Conservation (phyloP, 2,888 invertebrate genomes). For the Trimorus sp. region DNA sequence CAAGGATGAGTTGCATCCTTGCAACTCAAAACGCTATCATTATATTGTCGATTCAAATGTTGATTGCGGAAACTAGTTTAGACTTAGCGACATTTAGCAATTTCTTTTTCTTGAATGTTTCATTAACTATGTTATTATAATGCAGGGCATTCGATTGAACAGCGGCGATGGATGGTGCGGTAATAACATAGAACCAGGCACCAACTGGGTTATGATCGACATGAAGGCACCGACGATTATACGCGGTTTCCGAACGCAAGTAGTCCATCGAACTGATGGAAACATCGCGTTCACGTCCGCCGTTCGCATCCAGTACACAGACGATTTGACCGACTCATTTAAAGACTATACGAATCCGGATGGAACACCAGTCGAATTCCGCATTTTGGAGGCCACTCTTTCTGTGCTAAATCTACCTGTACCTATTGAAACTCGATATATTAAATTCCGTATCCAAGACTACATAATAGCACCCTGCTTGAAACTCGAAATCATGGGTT, state of each 20-base stretch:
- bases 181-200: constrained; percentile 90
- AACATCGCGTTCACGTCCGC: constrained; percentile 95
- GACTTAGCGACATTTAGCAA: too few species aligned
- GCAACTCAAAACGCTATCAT: background rate
- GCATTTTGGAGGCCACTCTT: constrained; percentile 94
- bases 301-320: constrained; percentile 91
- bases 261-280: constrained; percentile 91
- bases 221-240: constrained; percentile 94
- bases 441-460: constrained; percentile 92
- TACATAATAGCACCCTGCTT: constrained; percentile 94
- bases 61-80: too few species aligned
- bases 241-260: constrained; percentile 95
- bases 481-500: constrained; percentile 95
- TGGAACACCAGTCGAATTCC: constrained; percentile 95
- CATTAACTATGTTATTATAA: background rate
- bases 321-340: constrained; percentile 93
- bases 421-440: constrained; percentile 94
- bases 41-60: too few species aligned
- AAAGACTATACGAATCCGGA: constrained; percentile 96
- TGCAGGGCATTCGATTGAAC: constrained; percentile 91
- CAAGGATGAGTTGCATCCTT: too few species aligned
- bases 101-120: background rate
- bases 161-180: constrained; percentile 96
- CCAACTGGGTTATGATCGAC: constrained; percentile 94
- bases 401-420: constrained; percentile 94